Evolutionary conservation across 2,888 invertebrate genomes (phyloP).

Genomic region (Ligdia adustata): DNA sequence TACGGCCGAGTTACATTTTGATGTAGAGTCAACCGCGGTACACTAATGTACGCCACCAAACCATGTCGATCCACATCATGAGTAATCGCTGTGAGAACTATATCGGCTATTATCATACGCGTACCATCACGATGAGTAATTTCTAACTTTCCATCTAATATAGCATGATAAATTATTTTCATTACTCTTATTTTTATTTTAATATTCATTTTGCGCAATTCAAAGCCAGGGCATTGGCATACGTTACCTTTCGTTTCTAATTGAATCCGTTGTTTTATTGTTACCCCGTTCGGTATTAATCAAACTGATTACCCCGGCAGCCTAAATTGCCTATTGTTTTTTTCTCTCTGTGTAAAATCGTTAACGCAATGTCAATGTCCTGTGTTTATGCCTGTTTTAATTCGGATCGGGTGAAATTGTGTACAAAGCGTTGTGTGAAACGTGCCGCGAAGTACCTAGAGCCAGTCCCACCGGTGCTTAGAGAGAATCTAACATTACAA

Average conservation of each 20-base stretch:
- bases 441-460: conserved; percentile 44
- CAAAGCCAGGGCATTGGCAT: conserved; percentile 97
- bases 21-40: conserved; percentile 71
- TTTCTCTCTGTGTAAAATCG: conserved; percentile 69
- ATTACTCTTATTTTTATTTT: conserved; percentile 75
- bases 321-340: conserved; percentile 82
- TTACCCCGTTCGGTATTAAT: conserved; percentile 80
- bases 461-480: conserved; percentile 54
- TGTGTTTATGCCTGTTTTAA: conserved; percentile 82
- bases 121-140: conserved; percentile 73
- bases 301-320: conserved; percentile 80
- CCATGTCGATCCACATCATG: conserved; percentile 71
- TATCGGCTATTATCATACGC: conserved; percentile 67
- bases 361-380: conserved; percentile 87
- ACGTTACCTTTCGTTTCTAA: conserved; percentile 81
- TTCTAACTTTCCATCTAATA: conserved; percentile 80
- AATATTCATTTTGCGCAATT: conserved; percentile 82
- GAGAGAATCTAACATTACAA: conserved; percentile 75
- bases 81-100: conserved; percentile 75
- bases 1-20: conserved; percentile 73
- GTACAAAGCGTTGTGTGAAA: conserved; percentile 39
- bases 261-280: conserved; percentile 81
- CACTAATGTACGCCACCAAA: conserved; percentile 66
- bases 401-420: conserved; percentile 63
- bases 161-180: conserved; percentile 82